phyloP scores from a whole-genome alignment of 1,140 invertebrate species.

The Bombus polaris region DNA sequence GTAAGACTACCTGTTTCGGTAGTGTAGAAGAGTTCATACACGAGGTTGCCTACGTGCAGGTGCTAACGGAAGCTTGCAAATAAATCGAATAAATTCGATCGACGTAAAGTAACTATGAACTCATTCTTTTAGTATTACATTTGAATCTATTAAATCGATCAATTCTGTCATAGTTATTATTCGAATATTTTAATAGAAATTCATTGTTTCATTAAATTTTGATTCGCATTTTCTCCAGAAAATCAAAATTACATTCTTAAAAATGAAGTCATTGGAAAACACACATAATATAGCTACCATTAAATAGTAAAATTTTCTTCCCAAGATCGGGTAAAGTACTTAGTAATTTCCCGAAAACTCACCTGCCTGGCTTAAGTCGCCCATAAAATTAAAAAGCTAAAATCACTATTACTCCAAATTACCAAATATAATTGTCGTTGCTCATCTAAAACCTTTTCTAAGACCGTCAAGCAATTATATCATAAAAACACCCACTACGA shows the following conservation, averaged over 20 bases:
- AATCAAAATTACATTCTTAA: too few species aligned
- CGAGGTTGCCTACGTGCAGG: constrained; percentile 35
- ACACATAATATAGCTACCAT: too few species aligned
- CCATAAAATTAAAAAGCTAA: too few species aligned
- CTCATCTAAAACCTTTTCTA: too few species aligned
- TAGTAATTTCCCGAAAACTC: too few species aligned
- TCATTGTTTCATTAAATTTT: background rate
- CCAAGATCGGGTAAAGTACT: too few species aligned
- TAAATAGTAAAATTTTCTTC: too few species aligned
- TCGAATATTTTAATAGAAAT: background rate
- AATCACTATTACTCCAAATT: too few species aligned
- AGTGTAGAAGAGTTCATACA: background rate
- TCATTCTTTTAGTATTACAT: background rate
- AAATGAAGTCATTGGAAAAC: too few species aligned
- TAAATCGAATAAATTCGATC: background rate
- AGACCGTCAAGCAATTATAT: too few species aligned
- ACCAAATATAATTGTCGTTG: too few species aligned
- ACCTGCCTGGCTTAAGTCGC: too few species aligned
- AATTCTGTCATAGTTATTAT: background rate
- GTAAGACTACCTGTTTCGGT: background rate
- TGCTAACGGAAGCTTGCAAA: background rate
- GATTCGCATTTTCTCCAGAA: background rate
- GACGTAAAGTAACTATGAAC: background rate
- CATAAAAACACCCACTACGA: background rate
- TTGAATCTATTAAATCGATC: background rate